Percentiles rank a stretch among this genome's conserved stretches.
Conservation (phyloP, 2,797 vertebrate genomes). For the Manis pentadactyla region DNA sequence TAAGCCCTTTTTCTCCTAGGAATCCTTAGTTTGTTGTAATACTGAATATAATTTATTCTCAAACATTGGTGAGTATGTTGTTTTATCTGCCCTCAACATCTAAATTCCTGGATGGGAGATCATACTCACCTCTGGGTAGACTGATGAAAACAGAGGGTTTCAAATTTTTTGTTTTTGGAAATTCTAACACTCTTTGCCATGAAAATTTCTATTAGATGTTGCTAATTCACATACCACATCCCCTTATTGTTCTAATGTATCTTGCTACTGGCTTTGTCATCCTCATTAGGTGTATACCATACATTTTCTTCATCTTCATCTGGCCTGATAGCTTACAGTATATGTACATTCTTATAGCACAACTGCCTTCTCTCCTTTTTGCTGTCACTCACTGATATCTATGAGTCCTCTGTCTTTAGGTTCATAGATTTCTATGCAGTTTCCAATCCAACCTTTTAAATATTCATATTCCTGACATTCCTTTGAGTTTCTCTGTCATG, state of each 20-base stretch:
- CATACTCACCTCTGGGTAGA: neutral
- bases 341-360: neutral
- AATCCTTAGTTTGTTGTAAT: neutral
- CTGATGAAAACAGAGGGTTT: neutral
- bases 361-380: neutral
- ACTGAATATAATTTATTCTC: neutral
- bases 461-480: conserved; percentile 1
- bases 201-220: neutral
- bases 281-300: neutral
- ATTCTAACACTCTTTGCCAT: neutral
- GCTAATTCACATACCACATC: neutral
- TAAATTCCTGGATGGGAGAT: neutral
- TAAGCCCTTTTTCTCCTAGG: neutral
- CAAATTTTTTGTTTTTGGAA: neutral
- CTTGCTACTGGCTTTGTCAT: neutral
- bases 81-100: neutral
- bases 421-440: neutral
- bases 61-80: neutral
- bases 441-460: neutral
- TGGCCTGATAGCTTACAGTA: neutral
- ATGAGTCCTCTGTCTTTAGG: neutral
- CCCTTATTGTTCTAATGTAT: neutral
- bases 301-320: neutral
- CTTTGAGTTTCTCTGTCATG: neutral
- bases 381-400: neutral